These are phyloP conservation scores for Tachuris rubrigastra DNA, from an alignment of 2,113 vertebrate species.

Conservation along the genomic window DNA sequence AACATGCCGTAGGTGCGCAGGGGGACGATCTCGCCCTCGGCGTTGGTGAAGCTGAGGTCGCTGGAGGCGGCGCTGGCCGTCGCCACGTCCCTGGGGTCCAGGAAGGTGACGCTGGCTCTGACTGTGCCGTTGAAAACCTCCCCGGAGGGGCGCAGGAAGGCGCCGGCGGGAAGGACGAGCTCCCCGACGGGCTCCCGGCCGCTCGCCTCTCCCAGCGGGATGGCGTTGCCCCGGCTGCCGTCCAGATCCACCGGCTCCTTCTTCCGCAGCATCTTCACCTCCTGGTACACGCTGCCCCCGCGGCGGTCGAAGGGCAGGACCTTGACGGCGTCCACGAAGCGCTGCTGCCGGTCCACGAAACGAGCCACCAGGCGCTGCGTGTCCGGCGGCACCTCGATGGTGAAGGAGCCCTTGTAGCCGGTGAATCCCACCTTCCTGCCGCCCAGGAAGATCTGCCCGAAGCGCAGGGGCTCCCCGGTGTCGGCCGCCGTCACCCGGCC, in stretches of 20 bases:
- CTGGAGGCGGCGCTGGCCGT: slow-evolving; percentile 84
- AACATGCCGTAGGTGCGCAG: slow-evolving; percentile 97
- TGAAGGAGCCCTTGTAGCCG: slow-evolving; percentile 91
- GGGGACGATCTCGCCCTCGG: slow-evolving; percentile 86
- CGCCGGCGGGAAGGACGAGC: slow-evolving; percentile 83
- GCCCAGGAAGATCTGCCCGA: slow-evolving; percentile 86
- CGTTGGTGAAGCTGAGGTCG: slow-evolving; percentile 87
- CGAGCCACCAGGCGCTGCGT: slow-evolving; percentile 85
- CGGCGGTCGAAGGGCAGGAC: slow-evolving; percentile 89
- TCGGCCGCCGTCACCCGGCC: slow-evolving; percentile 87
- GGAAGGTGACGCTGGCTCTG: slow-evolving; percentile 91
- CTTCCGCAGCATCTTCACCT: slow-evolving; percentile 90
- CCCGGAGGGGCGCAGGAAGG: slow-evolving; percentile 82
- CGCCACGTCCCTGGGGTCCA: slow-evolving; percentile 89
- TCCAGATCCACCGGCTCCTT: slow-evolving; percentile 81
- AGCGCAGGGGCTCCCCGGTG: slow-evolving; percentile 86
- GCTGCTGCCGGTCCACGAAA: slow-evolving; percentile 84
- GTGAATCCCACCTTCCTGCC: slow-evolving; percentile 83
- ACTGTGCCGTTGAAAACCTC: slow-evolving; percentile 84
- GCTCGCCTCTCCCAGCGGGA: slow-evolving; percentile 80
- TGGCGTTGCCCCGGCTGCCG: slow-evolving; percentile 74
- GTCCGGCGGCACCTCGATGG: slow-evolving; percentile 82
- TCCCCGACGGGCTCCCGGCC: slow-evolving; percentile 83
- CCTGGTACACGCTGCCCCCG: slow-evolving; percentile 86
- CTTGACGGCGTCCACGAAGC: slow-evolving; percentile 85